These are phyloP conservation scores for Sebastes melanostomus DNA, from an alignment of 2,797 vertebrate species.

Conservation along the genomic window DNA sequence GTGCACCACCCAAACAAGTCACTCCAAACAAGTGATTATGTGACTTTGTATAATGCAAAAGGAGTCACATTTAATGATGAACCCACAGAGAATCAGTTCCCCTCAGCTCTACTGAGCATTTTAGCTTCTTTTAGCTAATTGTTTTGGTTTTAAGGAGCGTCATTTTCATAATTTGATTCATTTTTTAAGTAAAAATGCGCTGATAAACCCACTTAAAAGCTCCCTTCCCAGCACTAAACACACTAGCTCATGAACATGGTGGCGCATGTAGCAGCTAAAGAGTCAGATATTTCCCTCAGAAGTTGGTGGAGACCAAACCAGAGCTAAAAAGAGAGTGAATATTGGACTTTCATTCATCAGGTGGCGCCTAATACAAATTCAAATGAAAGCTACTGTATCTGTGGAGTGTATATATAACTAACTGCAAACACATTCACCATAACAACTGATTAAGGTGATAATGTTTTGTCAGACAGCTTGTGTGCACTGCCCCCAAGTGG, in stretches of 20 bases:
- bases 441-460: not conserved
- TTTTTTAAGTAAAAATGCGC: not conserved
- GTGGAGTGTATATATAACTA: not conserved
- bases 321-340: not conserved
- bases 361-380: not conserved
- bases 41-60: not conserved
- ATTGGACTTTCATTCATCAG: not conserved
- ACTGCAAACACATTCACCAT: not conserved
- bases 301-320: not conserved
- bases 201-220: not conserved
- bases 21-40: not conserved
- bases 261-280: not conserved
- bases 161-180: not conserved
- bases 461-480: not conserved
- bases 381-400: not conserved
- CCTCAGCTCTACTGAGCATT: fast-evolving
- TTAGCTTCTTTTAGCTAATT: not conserved
- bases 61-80: not conserved
- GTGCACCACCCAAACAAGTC: not conserved
- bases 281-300: not conserved
- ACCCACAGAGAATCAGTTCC: not conserved
- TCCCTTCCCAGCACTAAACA: not conserved
- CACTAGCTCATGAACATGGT: not conserved
- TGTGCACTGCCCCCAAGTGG: not conserved
- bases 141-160: not conserved